A percentile compares a stretch with the other conserved stretches of the same genome.
Evolutionary conservation across 2,113 vertebrate genomes (phyloP).

Genomic region (Chamaea fasciata): DNA sequence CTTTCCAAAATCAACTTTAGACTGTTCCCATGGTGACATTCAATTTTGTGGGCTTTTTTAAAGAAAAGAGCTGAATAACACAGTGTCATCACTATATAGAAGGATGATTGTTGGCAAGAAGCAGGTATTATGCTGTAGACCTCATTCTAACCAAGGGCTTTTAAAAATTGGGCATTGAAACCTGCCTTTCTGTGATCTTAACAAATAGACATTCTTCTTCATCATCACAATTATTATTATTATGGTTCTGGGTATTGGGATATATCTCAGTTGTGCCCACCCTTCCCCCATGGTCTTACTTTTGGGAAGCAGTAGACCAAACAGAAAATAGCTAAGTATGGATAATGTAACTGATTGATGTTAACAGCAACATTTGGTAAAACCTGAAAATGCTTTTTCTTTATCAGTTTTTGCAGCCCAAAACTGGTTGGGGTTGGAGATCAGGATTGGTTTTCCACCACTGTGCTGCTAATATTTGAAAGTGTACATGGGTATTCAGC

Average conservation of each 20-base stretch:
- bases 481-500: background rate
- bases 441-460: background rate
- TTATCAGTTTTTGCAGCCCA: background rate
- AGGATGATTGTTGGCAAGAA: background rate
- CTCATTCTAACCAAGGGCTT: background rate
- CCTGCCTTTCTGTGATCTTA: background rate
- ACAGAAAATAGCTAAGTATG: background rate
- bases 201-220: background rate
- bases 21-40: constrained; percentile 35
- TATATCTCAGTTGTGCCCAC: background rate
- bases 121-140: background rate
- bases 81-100: background rate
- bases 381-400: background rate
- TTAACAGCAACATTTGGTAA: background rate
- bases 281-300: background rate
- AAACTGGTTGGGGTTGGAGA: background rate
- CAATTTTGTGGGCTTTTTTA: background rate
- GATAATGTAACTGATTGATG: background rate
- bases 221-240: background rate
- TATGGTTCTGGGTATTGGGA: background rate
- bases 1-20: constrained; percentile 32
- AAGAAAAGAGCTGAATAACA: background rate
- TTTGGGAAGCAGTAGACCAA: background rate
- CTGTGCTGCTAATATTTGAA: background rate
- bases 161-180: background rate